Base-by-base conservation (phyloP, 2,113 vertebrate genomes). In the Alethe diademata region DNA sequence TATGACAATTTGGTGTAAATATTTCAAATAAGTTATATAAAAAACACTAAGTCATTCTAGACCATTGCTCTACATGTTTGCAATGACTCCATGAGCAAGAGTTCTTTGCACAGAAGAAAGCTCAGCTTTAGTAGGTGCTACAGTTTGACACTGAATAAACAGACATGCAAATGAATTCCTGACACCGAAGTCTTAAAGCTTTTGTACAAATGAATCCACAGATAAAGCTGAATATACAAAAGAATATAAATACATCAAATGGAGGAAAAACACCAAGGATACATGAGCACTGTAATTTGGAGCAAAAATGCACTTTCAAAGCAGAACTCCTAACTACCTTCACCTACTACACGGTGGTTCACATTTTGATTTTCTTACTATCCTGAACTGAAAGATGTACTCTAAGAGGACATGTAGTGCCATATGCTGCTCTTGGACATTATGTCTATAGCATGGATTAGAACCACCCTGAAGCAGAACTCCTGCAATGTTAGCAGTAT, bases 381-480 rank as follows among this genome's bases (percentile, higher is more conserved):
- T 42, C n/a, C 14, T 56, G 40, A 73, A 73, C n/a, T 26, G 71
- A 53, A 85, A 54, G 19, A 66, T 28, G 20, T 14, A 20, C 13
- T 65, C 20, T 50, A 56, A 80, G 86, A 84, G n/a, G 20, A 47
- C 11, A 40, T 8, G 40, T 69, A n/a, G 47, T 40, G 28, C n/a
- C 42, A 33, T 36, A 18, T 38, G 35, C 40, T 53, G 22, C 35
- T 62, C 58, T 20, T 36, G n/a, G 24, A 38, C 45, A 35, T 38
- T 22, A 47, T 0, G 0, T 45, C 48, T n/a, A 9, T 6, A 26
- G 40, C 9, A 73, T 8, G 12, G 35, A 65, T 51, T 81, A 69
- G 40, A 42, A 18, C 12, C 54, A 83, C 58, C 7, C 33, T 53
- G 71, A 88, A 9, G 45, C 19, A 86, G 57, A 92, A 60, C 4